A percentile compares a stretch with the other conserved stretches of the same genome.
Evolutionary conservation across 2,797 vertebrate species (phyloP).

Genomic region (Labeo calbasu): DNA sequence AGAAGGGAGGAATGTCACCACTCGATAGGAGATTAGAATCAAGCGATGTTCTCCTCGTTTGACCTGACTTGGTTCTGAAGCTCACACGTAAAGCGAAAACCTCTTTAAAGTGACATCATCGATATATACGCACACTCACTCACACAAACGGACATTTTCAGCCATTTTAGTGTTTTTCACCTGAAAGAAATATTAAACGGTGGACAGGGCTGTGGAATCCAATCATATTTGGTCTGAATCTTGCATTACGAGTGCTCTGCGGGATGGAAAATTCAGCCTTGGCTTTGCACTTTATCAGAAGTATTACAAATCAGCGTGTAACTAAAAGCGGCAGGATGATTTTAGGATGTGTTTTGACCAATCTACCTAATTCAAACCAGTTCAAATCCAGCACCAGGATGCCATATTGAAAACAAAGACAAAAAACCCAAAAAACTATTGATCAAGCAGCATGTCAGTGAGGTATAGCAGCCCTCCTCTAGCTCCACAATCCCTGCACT

Average conservation of each 20-base stretch:
- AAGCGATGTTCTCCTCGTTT: constrained; percentile 11
- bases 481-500: constrained; percentile 40
- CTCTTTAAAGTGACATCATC: constrained; percentile 45
- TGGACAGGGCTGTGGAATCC: constrained; percentile 2
- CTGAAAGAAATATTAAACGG: constrained; percentile 21
- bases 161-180: constrained; percentile 40
- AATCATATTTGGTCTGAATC: constrained; percentile 37
- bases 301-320: constrained; percentile 1
- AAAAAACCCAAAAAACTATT: constrained; percentile 12
- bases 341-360: constrained; percentile 32
- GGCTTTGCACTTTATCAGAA: constrained; percentile 9
- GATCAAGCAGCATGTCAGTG: constrained; percentile 61
- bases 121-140: constrained; percentile 65
- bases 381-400: constrained; percentile 52
- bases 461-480: constrained; percentile 55
- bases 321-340: constrained; percentile 27
- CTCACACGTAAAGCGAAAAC: constrained; percentile 21
- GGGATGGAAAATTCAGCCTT: constrained; percentile 16
- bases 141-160: constrained; percentile 43
- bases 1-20: constrained; percentile 1
- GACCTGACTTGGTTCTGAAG: constrained; percentile 35
- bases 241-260: not conserved
- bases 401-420: constrained; percentile 31
- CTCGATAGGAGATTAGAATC: constrained; percentile 16
- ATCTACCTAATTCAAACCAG: constrained; percentile 29